Evolutionary conservation across 1,140 invertebrate genomes (phyloP), one percentile per base, ranked within the genome.

Genomic region (Heliconius hermathena): DNA sequence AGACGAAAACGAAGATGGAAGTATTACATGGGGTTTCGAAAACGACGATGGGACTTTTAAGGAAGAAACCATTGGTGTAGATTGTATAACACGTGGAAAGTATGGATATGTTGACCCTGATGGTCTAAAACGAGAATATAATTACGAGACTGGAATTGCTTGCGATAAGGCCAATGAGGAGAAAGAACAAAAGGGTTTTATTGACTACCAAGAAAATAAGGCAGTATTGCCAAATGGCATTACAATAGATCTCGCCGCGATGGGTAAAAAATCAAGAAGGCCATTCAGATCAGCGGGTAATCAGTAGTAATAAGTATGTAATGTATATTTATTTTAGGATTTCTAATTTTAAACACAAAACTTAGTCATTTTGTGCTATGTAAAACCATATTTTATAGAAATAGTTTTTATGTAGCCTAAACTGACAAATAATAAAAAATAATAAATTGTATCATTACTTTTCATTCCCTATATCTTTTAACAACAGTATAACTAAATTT

Each of bases 41-140:
- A 98, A 98, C 87, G 97, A 98, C 78, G 97, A 97, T 86, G 97
- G 97, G 18, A 95, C 95, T 3, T 97, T 97, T 89, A 98, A 98
- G 87, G 97, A 98, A 88, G 97, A 98, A 91, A 96, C 96, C 8
- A 97, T 98, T 83, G 97, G 97, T 74, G 95, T 96, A 20, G 97
- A 98, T 87, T 98, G 97, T 88, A 95, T 98, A 60, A 97, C 97
- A 8, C 95, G 96, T 52, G 97, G 97, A 70, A 97, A 97, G 87
- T 98, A 98, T 85, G 97, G 97, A 41, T 98, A 98, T 91, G 95
- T 97, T 41, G 97, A 98, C 93, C 97, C 97, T 0, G 97, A 98
- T 85, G 97, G 97, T 83, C 86, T 96, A 57, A 96, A 96, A 81
- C 95, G 97, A 2, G 97, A 97, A 85, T 97, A 97, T 87, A 96